phyloP scores from a whole-genome alignment of 1,140 invertebrate species.

The Drosophila kikkawai region DNA sequence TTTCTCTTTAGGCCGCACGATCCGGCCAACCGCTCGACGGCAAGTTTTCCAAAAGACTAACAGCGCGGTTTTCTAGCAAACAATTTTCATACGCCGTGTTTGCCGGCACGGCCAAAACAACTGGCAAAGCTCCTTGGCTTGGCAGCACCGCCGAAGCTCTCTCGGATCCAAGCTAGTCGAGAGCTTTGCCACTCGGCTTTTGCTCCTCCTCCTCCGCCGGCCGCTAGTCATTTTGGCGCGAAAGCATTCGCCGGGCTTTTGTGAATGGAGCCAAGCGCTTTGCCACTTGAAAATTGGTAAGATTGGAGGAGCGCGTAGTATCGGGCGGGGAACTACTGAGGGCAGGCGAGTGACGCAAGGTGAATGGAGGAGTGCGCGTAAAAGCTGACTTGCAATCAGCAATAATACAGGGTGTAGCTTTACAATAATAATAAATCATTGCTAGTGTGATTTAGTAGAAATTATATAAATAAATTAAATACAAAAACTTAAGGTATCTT shows the following conservation, averaged over 20 bases:
- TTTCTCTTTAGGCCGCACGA: constrained; percentile 21
- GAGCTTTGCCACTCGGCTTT: constrained; percentile 50
- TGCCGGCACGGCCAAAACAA: constrained; percentile 59
- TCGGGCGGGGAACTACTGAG: background rate
- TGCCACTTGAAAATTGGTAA: constrained; percentile 11
- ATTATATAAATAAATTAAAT: background rate
- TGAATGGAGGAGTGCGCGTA: constrained; percentile 57
- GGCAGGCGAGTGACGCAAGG: constrained; percentile 10
- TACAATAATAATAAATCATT: background rate
- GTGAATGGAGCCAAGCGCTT: constrained; percentile 65
- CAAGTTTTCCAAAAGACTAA: constrained; percentile 80
- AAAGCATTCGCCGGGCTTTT: constrained; percentile 55
- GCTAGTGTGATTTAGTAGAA: background rate
- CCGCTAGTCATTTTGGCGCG: constrained; percentile 48
- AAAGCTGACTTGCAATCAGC: constrained; percentile 48
- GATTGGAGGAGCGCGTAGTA: constrained; percentile 26
- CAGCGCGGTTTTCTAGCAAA: constrained; percentile 70
- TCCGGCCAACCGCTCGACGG: constrained; percentile 77
- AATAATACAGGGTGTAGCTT: constrained; percentile 54
- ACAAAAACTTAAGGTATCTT: too few relatives aligned
- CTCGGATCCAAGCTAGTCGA: constrained; percentile 16
- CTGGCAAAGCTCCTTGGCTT: constrained; percentile 29
- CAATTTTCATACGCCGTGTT: constrained; percentile 76
- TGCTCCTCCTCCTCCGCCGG: background rate
- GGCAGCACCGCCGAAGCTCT: constrained; percentile 42